Evolutionary conservation across 2,797 vertebrate genomes (phyloP), one percentile per base, ranked within the genome.

Genomic region (Rhinella marina): DNA sequence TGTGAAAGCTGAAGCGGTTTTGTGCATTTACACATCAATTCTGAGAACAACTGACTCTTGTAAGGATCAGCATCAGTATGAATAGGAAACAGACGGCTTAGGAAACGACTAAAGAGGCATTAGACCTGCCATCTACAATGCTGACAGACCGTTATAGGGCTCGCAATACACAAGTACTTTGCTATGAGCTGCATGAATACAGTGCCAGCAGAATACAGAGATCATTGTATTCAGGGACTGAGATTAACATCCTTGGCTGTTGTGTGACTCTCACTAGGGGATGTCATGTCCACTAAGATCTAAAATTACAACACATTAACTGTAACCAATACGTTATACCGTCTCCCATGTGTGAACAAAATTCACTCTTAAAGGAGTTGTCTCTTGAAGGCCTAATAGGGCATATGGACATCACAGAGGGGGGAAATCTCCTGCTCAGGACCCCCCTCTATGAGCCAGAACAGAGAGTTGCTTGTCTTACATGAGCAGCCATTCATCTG

Each of bases 11-110:
- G 70, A 75, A 72, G 50, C n/a, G 56, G n/a, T 17, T 85, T 14
- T 61, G 50, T 23, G 21, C 84, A 85, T 85, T 85, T 62, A 19
- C 59, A 85, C 14, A 5, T 77, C 56, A 85, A 85, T 85, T 66
- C 72, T 64, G 32, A 77, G 32, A 64, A 77, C 73, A 85, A 85
- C 64, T 27, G 73, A 11, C 41, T 85, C 32, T 41, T 75, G 70
- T 52, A 85, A 85, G 73, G 72, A 85, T 64, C 56, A 64, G 72
- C 19, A 7, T 61, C 41, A 62, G 73, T 52, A 50, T 77, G 57
- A 77, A 64, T 85, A 52, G 73, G 59, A 77, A 85, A 77, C n/a
- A 85, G 73, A 19, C 32, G 64, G 57, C 11, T 77, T 77, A 85
- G 57, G 41, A 85, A 77, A 77, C 84, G 64, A 64, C 52, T 77